Conservation (phyloP, 1,140 invertebrate species). For the Pachypeltis micranthus region DNA sequence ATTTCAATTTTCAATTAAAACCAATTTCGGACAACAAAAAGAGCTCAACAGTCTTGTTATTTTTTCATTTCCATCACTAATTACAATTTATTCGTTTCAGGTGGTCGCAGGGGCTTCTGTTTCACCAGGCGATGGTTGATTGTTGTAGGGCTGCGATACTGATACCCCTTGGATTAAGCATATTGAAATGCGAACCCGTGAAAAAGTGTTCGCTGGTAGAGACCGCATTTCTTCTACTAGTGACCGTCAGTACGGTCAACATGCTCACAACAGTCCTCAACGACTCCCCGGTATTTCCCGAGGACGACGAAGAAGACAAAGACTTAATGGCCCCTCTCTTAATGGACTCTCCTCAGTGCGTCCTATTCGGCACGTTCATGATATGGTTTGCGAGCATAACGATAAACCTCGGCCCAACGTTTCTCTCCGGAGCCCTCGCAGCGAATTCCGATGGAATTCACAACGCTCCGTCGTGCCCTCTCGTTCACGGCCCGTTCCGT, state of each 20-base stretch:
- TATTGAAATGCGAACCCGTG: slow-evolving; percentile 39
- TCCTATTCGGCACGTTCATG: slow-evolving; percentile 83
- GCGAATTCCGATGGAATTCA: slow-evolving; percentile 67
- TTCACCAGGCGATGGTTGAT: slow-evolving; percentile 77
- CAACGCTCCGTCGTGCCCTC: slow-evolving; percentile 64
- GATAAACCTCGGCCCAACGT: slow-evolving; percentile 82
- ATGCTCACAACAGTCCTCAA: slow-evolving; percentile 81
- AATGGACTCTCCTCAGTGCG: slow-evolving; percentile 73
- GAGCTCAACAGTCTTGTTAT: too few relatives aligned
- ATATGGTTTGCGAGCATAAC: slow-evolving; percentile 85
- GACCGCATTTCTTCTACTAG: slow-evolving; percentile 75
- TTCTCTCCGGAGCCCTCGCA: slow-evolving; percentile 62
- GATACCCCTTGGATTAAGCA: slow-evolving; percentile 66
- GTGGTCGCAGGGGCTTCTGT: slow-evolving; percentile 76
- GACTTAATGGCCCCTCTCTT: slow-evolving; percentile 53
- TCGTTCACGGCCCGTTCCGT: slow-evolving; percentile 57
- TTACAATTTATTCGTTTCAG: slow-evolving; percentile 48
- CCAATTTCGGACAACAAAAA: too few relatives aligned
- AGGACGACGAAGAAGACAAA: slow-evolving; percentile 44
- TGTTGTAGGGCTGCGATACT: slow-evolving; percentile 68
- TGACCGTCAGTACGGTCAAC: slow-evolving; percentile 81
- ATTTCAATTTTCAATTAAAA: too few relatives aligned
- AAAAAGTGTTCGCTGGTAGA: slow-evolving; percentile 75
- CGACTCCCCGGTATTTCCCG: slow-evolving; percentile 73
- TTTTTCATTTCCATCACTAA: too few relatives aligned